Evolutionary conservation across 2,113 vertebrate species (phyloP).

Genomic region (Greenwoodochromis staneri): DNA sequence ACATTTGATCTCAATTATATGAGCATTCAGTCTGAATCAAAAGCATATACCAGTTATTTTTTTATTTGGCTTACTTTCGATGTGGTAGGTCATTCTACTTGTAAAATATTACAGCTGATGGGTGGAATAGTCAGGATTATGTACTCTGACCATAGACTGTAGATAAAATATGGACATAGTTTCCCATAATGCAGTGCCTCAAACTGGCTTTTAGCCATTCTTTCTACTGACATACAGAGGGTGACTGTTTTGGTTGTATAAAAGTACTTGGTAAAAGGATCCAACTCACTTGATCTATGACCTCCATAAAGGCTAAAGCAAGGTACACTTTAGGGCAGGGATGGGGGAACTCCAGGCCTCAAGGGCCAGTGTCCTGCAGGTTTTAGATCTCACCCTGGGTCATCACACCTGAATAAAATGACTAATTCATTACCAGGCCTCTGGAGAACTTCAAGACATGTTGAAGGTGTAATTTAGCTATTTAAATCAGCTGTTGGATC

Average conservation of each 20-base stretch:
- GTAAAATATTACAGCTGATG: background rate
- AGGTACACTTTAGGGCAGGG: background rate
- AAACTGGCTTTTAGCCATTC: background rate
- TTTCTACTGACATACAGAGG: background rate
- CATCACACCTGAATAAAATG: background rate
- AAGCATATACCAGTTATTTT: background rate
- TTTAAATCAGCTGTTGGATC: background rate
- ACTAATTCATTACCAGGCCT: fast-evolving
- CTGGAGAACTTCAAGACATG: background rate
- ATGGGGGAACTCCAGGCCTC: background rate
- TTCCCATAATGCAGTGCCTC: background rate
- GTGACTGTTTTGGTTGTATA: background rate
- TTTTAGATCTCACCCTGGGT: fast-evolving
- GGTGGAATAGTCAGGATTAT: background rate
- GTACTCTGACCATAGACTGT: background rate
- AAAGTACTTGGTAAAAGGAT: background rate
- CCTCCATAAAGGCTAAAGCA: background rate
- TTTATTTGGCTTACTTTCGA: background rate
- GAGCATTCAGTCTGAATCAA: background rate
- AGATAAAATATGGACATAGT: background rate
- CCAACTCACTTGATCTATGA: background rate
- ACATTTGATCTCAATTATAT: background rate
- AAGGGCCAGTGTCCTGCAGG: background rate
- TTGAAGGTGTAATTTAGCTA: background rate
- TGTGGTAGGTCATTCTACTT: background rate